Base-by-base conservation (phyloP, 53 echinoderm and acorn worm genomes). In the Mesocentrotus franciscanus region DNA sequence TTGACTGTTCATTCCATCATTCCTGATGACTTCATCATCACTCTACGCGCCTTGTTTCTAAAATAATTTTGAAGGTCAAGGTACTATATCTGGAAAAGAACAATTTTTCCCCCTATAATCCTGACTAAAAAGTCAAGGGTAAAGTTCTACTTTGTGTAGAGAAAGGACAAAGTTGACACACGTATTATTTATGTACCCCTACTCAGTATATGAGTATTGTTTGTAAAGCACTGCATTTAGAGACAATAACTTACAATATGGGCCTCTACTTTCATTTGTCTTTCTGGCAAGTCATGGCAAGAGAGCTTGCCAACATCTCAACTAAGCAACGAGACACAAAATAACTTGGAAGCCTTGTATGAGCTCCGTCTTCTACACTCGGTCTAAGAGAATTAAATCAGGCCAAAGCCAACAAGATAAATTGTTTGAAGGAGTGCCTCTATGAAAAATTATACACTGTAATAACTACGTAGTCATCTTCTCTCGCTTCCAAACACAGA, bases 231-330 rank as follows among this genome's bases (percentile, higher is more conserved):
- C 75, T 75, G 75, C 56, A 87, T 57, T 57, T 13, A 26, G 87
- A 58, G 87, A 87, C 87, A 87, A 87, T 87, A 87, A 87, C 87
- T 56, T 58, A 11, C 59, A 59, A 56, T 0, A 58, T 57, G 87
- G 87, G 87, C 87, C 87, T 58, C 87, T 87, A 87, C 59, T 87
- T 84, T 87, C 87, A 87, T 56, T 12, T 58, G 57, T 87, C 87
- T 87, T 87, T 87, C 87, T 87, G 87, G 87, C 87, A 87, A 87
- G 87, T 87, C 87, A 84, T 87, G 87, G 29, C 87, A 87, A 5
- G 84, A 87, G n/a, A 24, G 58, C 87, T 87, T 87, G 87, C 87
- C 87, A 87, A 87, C 56, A 87, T 87, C 87, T 56, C 8, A 58
- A 58, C 56, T 58, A 59, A 58, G 59, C 56, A 87, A 7, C 26